These are phyloP conservation scores for Plectropomus leopardus DNA, from an alignment of 2,113 vertebrate species.

Conservation along the genomic window DNA sequence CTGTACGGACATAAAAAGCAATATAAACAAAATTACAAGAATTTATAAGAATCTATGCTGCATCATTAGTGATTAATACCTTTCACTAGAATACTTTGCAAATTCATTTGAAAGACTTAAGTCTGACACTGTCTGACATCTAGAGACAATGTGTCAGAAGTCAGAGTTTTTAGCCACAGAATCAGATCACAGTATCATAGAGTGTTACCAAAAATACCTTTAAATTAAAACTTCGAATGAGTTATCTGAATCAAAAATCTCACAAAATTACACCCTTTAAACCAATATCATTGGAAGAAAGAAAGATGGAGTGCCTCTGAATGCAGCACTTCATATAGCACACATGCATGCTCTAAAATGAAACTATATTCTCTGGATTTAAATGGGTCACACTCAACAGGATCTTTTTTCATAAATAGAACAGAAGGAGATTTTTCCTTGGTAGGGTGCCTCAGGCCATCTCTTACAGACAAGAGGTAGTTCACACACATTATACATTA, in stretches of 20 bases:
- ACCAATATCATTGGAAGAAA: background rate
- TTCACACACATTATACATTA: slow-evolving; percentile 24
- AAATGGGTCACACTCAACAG: slow-evolving; percentile 21
- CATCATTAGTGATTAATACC: too few species aligned
- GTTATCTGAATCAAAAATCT: background rate
- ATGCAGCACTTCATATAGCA: background rate
- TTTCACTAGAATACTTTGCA: too few species aligned
- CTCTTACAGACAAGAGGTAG: slow-evolving; percentile 2
- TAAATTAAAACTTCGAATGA: background rate
- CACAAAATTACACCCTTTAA: background rate
- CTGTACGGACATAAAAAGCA: too few species aligned
- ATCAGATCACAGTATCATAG: too few species aligned
- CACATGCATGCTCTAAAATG: background rate
- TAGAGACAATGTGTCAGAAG: too few species aligned
- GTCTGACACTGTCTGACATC: too few species aligned
- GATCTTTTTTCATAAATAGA: slow-evolving; percentile 6
- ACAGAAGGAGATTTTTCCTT: slow-evolving; percentile 13
- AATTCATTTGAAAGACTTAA: too few species aligned
- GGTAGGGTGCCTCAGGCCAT: slow-evolving; percentile 15
- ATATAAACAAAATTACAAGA: too few species aligned
- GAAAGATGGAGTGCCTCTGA: background rate
- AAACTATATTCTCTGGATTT: background rate
- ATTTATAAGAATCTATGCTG: too few species aligned
- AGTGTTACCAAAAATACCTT: background rate
- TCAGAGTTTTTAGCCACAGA: too few species aligned